phyloP scores from a whole-genome alignment of 2,888 invertebrate genomes.

The Scaptomyza flava region DNA sequence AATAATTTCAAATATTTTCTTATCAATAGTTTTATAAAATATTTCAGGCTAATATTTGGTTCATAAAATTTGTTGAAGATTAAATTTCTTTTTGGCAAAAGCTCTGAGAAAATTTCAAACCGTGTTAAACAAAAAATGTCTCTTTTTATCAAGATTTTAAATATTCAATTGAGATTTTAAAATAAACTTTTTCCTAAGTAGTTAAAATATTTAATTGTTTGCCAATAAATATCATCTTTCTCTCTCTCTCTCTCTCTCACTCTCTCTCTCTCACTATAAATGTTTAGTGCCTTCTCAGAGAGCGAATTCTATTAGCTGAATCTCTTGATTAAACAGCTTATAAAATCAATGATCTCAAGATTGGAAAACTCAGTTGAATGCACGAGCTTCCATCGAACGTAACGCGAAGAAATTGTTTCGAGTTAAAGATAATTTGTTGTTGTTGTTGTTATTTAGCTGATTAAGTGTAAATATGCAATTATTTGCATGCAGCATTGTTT shows the following conservation, averaged over 20 bases:
- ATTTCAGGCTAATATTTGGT: too few relatives aligned
- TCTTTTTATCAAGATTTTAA: too few relatives aligned
- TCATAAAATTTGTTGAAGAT: too few relatives aligned
- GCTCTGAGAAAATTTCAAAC: too few relatives aligned
- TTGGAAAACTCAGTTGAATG: constrained; percentile 18
- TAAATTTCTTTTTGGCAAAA: too few relatives aligned
- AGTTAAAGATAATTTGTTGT: not conserved
- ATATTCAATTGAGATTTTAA: too few relatives aligned
- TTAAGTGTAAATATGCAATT: constrained; percentile 6
- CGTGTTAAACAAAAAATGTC: too few relatives aligned
- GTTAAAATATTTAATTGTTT: too few relatives aligned
- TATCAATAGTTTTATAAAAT: too few relatives aligned
- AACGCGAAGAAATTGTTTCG: not conserved
- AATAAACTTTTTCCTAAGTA: too few relatives aligned
- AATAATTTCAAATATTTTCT: too few relatives aligned
- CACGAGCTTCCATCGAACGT: not conserved
- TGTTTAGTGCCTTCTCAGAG: not conserved
- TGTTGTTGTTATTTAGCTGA: not conserved
- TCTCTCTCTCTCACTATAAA: not conserved
- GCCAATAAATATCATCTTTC: too few relatives aligned
- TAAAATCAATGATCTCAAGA: constrained; percentile 15
- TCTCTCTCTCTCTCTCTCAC: not conserved
- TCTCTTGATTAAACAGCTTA: not conserved
- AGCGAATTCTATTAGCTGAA: not conserved
- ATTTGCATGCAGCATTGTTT: constrained; percentile 4